These are phyloP conservation scores for Chunga burmeisteri DNA, from an alignment of 2,113 vertebrate species.

Conservation along the genomic window DNA sequence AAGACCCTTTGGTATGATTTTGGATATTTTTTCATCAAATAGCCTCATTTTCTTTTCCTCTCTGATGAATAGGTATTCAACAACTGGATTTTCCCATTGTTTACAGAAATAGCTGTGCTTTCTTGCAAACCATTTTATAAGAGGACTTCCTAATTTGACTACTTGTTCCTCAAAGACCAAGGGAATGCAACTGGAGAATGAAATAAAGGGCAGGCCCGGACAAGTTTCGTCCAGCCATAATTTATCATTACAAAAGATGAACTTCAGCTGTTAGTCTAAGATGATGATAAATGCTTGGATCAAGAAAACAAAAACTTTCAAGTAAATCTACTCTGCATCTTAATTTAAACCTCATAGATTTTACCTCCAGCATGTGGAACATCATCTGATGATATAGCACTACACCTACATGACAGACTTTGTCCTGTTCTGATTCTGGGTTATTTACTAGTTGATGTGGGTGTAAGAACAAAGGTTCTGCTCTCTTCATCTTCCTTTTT, in stretches of 20 bases:
- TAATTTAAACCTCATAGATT: slow-evolving; percentile 2
- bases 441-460: not conserved
- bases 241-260: slow-evolving; percentile 47
- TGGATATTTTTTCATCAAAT: not conserved
- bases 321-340: slow-evolving; percentile 33
- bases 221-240: slow-evolving; percentile 25
- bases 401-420: not conserved
- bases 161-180: slow-evolving; percentile 46
- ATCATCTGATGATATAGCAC: not conserved
- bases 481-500: not conserved
- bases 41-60: not conserved
- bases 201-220: slow-evolving; percentile 9
- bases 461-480: not conserved
- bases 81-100: not conserved
- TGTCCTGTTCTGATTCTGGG: not conserved
- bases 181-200: slow-evolving; percentile 17
- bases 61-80: not conserved
- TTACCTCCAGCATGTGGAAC: not conserved
- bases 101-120: slow-evolving; percentile 17
- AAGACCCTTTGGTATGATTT: not conserved
- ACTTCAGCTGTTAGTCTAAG: slow-evolving; percentile 32
- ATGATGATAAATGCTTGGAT: slow-evolving; percentile 34
- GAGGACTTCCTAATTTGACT: slow-evolving; percentile 20
- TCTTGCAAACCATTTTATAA: slow-evolving; percentile 25
- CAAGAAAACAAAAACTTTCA: slow-evolving; percentile 46